Percentiles rank a stretch among this genome's conserved stretches.
phyloP scores from a whole-genome alignment of 2,113 vertebrate species.

The Barbus barbus region DNA sequence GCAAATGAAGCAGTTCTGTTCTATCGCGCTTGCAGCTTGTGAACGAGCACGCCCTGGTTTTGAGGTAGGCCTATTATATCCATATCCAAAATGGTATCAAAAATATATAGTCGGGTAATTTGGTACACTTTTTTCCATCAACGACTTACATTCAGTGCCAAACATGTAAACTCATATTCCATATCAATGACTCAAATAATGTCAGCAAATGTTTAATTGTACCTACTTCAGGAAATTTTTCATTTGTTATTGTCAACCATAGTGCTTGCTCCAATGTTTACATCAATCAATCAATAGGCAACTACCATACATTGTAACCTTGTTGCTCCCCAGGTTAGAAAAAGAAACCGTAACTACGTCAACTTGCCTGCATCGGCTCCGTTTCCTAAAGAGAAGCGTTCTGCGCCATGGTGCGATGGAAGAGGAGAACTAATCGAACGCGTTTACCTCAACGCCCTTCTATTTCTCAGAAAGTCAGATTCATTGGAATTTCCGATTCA shows the following conservation, averaged over 20 bases:
- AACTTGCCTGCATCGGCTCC: no score
- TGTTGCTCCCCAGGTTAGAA: background rate
- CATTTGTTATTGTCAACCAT: background rate
- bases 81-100: background rate
- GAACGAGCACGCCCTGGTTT: background rate
- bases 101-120: background rate
- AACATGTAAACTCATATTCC: background rate
- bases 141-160: background rate
- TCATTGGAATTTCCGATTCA: background rate
- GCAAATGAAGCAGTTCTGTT: background rate
- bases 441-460: background rate
- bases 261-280: background rate
- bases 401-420: background rate
- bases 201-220: background rate
- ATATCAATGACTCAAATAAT: background rate
- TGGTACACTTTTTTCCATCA: background rate
- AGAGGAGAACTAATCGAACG: background rate
- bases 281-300: background rate
- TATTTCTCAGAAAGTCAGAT: background rate
- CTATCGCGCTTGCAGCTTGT: background rate
- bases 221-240: no score
- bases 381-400: no score
- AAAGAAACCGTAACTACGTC: no score
- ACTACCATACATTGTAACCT: background rate
- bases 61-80: background rate